Conservation (phyloP, 2,888 invertebrate species). For the Papilio gigon region DNA sequence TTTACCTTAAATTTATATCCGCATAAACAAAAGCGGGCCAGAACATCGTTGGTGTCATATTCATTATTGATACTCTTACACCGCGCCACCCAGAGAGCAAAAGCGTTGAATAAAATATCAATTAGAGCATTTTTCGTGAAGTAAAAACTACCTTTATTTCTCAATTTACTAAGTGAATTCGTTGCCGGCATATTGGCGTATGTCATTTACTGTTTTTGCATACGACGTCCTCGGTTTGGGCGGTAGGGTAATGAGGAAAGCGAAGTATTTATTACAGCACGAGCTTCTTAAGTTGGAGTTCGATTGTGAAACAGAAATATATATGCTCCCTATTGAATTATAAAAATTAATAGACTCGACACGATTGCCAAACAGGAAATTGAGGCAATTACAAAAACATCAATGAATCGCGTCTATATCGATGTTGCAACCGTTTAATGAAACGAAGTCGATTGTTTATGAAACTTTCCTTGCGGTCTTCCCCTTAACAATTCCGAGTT, state of each 20-base stretch:
- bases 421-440: slow-evolving; percentile 39
- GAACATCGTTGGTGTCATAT: slow-evolving; percentile 65
- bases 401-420: slow-evolving; percentile 35
- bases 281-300: slow-evolving; percentile 55
- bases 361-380: slow-evolving; percentile 39
- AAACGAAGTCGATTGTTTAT: slow-evolving; percentile 41
- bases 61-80: slow-evolving; percentile 70
- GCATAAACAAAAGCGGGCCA: slow-evolving; percentile 59
- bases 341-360: slow-evolving; percentile 36
- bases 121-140: slow-evolving; percentile 73
- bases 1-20: slow-evolving; percentile 55
- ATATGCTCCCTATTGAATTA: slow-evolving; percentile 38
- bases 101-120: slow-evolving; percentile 79
- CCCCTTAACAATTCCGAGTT: slow-evolving; percentile 61
- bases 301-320: slow-evolving; percentile 42
- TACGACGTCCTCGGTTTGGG: slow-evolving; percentile 69
- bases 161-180: slow-evolving; percentile 78
- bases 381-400: slow-evolving; percentile 42
- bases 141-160: slow-evolving; percentile 74
- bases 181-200: slow-evolving; percentile 66
- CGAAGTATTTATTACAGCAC: slow-evolving; percentile 72
- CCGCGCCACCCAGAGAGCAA: slow-evolving; percentile 76
- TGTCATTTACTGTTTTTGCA: slow-evolving; percentile 79
- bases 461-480: slow-evolving; percentile 44
- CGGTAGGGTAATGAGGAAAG: slow-evolving; percentile 78